These are phyloP conservation scores for Imbricaverruca yamaguchii DNA, from an alignment of 2,888 invertebrate genomes.

Conservation along the genomic window DNA sequence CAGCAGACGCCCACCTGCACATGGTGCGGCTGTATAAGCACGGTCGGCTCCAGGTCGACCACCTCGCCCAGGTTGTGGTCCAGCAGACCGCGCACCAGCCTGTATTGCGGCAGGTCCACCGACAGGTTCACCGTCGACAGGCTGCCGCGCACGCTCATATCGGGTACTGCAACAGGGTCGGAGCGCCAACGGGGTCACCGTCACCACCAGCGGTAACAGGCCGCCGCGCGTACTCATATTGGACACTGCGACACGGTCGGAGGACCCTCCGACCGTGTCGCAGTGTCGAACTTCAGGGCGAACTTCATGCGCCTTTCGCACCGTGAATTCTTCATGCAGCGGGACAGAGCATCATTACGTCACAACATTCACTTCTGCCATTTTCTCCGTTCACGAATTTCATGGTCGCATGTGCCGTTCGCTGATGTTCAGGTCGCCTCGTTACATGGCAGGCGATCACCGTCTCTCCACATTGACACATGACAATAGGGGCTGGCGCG, in stretches of 20 bases:
- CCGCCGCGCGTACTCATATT: slow-evolving; percentile 78
- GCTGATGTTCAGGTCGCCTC: too few relatives aligned
- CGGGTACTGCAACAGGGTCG: slow-evolving; percentile 52
- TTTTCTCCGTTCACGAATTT: too few relatives aligned
- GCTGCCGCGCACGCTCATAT: slow-evolving; percentile 74
- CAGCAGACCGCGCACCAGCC: slow-evolving; percentile 75
- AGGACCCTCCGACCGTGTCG: too few relatives aligned
- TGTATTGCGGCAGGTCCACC: slow-evolving; percentile 76
- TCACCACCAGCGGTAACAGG: slow-evolving; percentile 72
- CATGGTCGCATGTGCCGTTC: too few relatives aligned
- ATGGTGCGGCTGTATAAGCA: slow-evolving; percentile 24
- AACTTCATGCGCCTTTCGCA: too few relatives aligned
- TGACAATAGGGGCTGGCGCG: too few relatives aligned
- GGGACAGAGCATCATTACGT: too few relatives aligned
- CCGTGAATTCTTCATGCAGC: too few relatives aligned
- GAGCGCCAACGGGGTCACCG: slow-evolving; percentile 54
- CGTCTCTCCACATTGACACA: too few relatives aligned
- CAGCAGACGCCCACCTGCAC: slow-evolving; percentile 18
- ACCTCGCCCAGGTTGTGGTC: slow-evolving; percentile 83
- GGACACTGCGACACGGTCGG: slow-evolving; percentile 49
- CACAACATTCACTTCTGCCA: too few relatives aligned
- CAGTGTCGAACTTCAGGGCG: too few relatives aligned
- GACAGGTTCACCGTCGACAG: slow-evolving; percentile 75
- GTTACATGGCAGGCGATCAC: too few relatives aligned
- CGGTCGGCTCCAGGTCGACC: slow-evolving; percentile 48